Conservation (phyloP, 2,113 vertebrate genomes). For the Chroicocephalus ridibundus region DNA sequence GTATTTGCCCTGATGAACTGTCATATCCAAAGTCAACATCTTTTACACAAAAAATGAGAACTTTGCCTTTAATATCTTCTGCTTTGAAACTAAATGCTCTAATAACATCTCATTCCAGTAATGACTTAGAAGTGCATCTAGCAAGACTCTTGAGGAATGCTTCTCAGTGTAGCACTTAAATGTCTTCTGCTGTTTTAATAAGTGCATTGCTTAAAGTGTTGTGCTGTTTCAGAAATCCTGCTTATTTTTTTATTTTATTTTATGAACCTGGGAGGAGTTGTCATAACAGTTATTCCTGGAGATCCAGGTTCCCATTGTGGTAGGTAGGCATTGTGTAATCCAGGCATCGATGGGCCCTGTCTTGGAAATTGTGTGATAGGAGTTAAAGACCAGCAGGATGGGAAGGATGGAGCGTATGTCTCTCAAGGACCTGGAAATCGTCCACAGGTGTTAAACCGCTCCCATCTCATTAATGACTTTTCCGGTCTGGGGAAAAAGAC, state of each 20-base stretch:
- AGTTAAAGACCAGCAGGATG: neutral
- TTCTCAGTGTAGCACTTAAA: neutral
- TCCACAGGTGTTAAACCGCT: neutral
- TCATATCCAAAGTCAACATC: neutral
- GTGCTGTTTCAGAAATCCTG: neutral
- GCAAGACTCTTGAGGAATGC: neutral
- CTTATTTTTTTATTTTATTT: neutral
- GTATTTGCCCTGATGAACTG: neutral
- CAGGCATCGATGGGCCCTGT: neutral
- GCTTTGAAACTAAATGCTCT: neutral
- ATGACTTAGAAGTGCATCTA: neutral
- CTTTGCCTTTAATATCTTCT: neutral
- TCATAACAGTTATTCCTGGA: neutral
- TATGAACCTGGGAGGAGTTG: neutral
- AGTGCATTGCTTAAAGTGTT: neutral
- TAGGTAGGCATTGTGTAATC: neutral
- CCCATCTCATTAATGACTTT: fast-evolving
- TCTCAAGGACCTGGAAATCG: neutral
- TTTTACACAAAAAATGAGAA: neutral
- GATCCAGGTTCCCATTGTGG: neutral
- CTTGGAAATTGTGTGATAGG: neutral
- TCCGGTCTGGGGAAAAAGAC: neutral
- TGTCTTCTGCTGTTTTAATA: neutral
- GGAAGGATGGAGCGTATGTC: neutral
- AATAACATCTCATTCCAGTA: neutral